Base-by-base conservation (phyloP, 37 sponge, comb jelly and placozoan genomes). In the Petrosia ficiformis region DNA sequence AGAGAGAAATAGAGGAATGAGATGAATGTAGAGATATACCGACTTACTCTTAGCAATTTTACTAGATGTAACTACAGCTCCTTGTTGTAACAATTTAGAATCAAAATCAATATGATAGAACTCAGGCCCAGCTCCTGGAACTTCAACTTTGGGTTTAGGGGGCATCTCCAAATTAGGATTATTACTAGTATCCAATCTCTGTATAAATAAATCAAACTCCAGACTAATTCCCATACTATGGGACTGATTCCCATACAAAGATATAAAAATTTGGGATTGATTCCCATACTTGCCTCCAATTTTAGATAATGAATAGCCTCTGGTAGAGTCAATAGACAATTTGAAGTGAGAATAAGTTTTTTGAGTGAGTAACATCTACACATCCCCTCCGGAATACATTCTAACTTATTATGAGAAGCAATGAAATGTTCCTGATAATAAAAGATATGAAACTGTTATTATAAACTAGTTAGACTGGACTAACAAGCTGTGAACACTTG, bases 31-130 rank as follows among this genome's bases (percentile, higher is more conserved):
- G n/a, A n/a, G n/a, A n/a, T n/a, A n/a, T n/a, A n/a, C n/a, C n/a
- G n/a, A n/a, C n/a, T 81, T 22, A 84, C 84, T 73, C 65, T 84
- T 84, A 32, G 69, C 65, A 67, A 72, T 67, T 41, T 59, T 70
- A 29, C 67, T 57, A 29, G 78, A 67, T 10, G 77, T 52, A 26
- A 77, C 78, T 29, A 82, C 83, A 29, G 83, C 89, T 57, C 93
- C 93, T 29, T 63, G 72, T 78, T 85, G 84, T 66, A 93, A 76
- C 30, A 80, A 81, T 39, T 80, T 82, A 2, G 84, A 67, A 78
- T 93, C 89, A 85, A 95, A 96, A 72, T 96, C 94, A 44, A 96
- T 90, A 59, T 96, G 86, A 83, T 96, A 96, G 72, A 92, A 89
- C 79, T 92, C 92, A 26, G 92, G 86, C 19, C 88, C 87, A 40